Base-by-base conservation (phyloP, 1,140 invertebrate species). In the Brachionus plicatilis region DNA sequence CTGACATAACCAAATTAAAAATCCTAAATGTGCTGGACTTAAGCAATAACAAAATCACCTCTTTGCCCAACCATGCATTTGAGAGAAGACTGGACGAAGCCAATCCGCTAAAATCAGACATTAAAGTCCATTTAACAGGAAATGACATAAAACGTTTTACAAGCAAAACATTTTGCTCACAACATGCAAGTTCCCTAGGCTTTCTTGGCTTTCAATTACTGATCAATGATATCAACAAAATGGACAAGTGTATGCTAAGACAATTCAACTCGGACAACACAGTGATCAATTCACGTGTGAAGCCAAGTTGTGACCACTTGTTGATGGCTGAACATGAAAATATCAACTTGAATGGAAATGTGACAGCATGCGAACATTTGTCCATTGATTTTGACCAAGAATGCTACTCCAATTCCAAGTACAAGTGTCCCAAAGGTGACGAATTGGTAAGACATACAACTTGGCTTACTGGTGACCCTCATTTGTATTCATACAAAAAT, bases 401-500 rank as follows among this genome's bases (percentile, higher is more conserved):
- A 43, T 72, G 68, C 9, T 41, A 72, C 4, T 41, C 33, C 17
- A 20, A 72, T 41, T n/a, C 9, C 2, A 41, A 17, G 17, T 72
- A 72, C 37, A 72, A 72, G 33, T 72, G 68, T 72, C 37, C 68
- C 14, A 72, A 72, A 41, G 37, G 37, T 17, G 68, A 72, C 47
- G 68, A 72, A 41, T 20, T 60, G 20, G 53, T 60, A 6, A 60
- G 68, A 41, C 41, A 41, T 41, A 72, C 68, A 72, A n/a, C 68
- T 20, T 72, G 68, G 68, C 7, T 72, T 20, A 20, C 68, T 43
- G 68, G 68, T 41, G 68, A 72, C 47, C 68, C 68, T 41, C 68
- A 72, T 72, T 41, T 72, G 29, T 72, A 41, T 72, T 72, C 68
- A 43, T 72, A 72, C n/a, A 72, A 72, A 43, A 72, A 43, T 43